A percentile compares a stretch with the other conserved stretches of the same genome.
Conservation (phyloP, 2,888 invertebrate genomes). For the Calliopum simillimum region DNA sequence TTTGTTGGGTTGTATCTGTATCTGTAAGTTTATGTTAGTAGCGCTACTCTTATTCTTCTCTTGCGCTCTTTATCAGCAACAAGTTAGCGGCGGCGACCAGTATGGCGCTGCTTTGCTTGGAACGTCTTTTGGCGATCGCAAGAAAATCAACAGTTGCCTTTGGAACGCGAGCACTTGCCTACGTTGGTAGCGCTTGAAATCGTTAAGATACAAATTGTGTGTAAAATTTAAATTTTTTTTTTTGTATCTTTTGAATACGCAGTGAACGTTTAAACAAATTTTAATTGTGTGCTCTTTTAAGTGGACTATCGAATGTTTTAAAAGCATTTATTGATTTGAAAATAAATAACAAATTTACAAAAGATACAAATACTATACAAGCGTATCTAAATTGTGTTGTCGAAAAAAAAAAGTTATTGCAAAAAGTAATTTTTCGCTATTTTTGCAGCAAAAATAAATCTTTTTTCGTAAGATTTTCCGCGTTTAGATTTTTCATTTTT, state of each 20-base stretch:
- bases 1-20: background rate
- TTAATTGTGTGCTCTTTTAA: background rate
- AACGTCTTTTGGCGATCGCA: constrained; percentile 29
- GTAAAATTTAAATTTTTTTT: background rate
- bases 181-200: constrained; percentile 32
- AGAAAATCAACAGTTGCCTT: constrained; percentile 29
- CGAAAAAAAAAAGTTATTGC: constrained; percentile 9
- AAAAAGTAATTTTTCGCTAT: background rate
- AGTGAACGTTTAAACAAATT: constrained; percentile 2
- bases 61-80: too few relatives aligned
- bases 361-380: background rate
- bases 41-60: background rate
- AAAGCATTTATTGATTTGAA: background rate
- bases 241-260: background rate
- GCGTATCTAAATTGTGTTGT: background rate
- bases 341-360: background rate
- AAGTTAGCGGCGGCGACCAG: background rate
- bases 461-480: too few relatives aligned
- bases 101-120: constrained; percentile 5
- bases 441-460: background rate
- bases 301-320: too few relatives aligned
- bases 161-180: constrained; percentile 32
- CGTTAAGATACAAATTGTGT: constrained; percentile 12
- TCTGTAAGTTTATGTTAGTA: background rate
- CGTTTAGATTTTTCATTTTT: constrained; percentile 1